Percentiles rank a stretch among this genome's conserved stretches.
Conservation (phyloP, 2,113 vertebrate species). For the Callopanchax toddi region DNA sequence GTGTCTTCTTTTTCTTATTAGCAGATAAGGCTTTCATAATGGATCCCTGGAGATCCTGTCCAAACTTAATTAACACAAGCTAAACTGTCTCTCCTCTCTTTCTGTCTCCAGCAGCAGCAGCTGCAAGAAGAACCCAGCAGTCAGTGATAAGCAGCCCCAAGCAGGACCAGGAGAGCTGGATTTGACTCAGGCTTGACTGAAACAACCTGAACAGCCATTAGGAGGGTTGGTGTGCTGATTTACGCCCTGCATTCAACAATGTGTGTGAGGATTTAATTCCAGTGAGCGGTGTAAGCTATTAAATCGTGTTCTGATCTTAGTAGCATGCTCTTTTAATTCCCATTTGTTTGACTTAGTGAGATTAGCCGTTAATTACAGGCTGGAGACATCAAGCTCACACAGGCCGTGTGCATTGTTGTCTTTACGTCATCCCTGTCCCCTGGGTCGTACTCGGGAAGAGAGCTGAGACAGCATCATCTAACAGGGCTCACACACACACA, state of each 20-base stretch:
- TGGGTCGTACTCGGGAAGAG: background rate
- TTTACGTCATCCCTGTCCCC: too few species aligned
- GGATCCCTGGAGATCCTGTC: slow-evolving; percentile 50
- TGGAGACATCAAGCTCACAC: slow-evolving; percentile 45
- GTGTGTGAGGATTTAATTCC: slow-evolving; percentile 38
- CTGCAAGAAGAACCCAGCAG: background rate
- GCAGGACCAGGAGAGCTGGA: slow-evolving; percentile 36
- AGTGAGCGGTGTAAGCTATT: slow-evolving; percentile 39
- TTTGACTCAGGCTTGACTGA: slow-evolving; percentile 41
- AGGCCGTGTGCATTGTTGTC: background rate
- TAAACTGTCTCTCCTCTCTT: slow-evolving; percentile 39
- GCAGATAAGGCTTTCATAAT: slow-evolving; percentile 59
- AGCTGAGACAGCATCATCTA: slow-evolving; percentile 61
- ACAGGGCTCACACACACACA: slow-evolving; percentile 1
- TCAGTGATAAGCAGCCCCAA: slow-evolving; percentile 3
- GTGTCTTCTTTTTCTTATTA: slow-evolving; percentile 58
- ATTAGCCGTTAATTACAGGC: slow-evolving; percentile 73
- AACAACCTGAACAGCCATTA: slow-evolving; percentile 13
- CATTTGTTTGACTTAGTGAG: slow-evolving; percentile 73
- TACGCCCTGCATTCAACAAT: background rate
- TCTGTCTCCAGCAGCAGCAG: slow-evolving; percentile 17
- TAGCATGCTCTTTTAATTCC: slow-evolving; percentile 60
- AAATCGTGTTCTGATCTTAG: slow-evolving; percentile 59
- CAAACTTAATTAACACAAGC: slow-evolving; percentile 57
- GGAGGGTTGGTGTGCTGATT: slow-evolving; percentile 11